phyloP scores from a whole-genome alignment of 2,113 vertebrate species.

The Onychorhynchus coronatus region DNA sequence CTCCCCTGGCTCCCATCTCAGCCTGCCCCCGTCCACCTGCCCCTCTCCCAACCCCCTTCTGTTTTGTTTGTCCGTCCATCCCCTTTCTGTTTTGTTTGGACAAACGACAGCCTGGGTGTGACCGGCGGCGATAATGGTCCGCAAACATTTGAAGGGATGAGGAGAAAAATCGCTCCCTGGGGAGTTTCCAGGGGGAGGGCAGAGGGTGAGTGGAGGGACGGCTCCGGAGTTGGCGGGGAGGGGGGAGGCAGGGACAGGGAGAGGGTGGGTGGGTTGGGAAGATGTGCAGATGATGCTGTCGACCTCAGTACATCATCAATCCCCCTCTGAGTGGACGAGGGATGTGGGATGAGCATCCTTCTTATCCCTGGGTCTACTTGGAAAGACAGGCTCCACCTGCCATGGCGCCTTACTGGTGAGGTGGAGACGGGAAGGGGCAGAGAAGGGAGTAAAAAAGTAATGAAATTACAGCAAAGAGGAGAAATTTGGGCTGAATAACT shows the following conservation, averaged over 20 bases:
- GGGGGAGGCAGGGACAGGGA: neutral
- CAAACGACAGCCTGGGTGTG: constrained; percentile 38
- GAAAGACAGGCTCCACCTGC: neutral
- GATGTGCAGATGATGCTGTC: neutral
- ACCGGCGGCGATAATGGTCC: neutral
- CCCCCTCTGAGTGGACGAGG: neutral
- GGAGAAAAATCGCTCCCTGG: constrained; percentile 5
- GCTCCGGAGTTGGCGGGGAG: neutral
- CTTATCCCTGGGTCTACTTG: neutral
- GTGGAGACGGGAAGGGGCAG: neutral
- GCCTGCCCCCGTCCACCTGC: neutral
- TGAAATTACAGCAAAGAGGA: neutral
- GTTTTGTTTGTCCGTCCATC: neutral
- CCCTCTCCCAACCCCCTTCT: neutral
- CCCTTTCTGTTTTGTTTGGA: constrained; percentile 27
- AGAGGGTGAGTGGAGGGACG: neutral
- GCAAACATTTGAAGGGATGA: constrained; percentile 42
- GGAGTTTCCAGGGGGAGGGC: neutral
- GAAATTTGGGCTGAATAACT: neutral
- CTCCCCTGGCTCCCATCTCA: constrained; percentile 20
- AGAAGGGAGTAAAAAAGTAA: rapidly evolving
- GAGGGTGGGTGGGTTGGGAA: neutral
- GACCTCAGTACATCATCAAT: neutral
- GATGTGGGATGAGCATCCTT: neutral
- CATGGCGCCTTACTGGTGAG: neutral